Base-by-base conservation (phyloP, 2,888 invertebrate genomes). In the Villa cingulata region DNA sequence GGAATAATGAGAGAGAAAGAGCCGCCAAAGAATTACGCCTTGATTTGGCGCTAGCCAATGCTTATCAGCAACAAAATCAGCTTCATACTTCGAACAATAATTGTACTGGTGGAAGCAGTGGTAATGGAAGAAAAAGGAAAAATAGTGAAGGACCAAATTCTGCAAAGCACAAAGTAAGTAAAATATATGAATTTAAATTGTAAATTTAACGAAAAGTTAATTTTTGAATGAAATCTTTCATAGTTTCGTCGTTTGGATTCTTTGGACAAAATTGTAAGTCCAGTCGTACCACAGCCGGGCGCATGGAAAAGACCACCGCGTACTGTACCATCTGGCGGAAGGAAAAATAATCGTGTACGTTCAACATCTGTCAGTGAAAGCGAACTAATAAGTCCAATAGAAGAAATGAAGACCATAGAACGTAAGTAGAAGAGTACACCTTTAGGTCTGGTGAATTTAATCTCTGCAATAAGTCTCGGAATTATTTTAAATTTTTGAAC, bases 231-330 rank as follows among this genome's bases (percentile, higher is more conserved):
- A 34, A n/a, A 44, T n/a, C 4, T 34, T 37, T 46, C 41, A 42
- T 76, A 79, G 61, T 67, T 80, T 53, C 75, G 83, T 43, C 78
- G 85, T 45, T 72, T 81, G 65, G 83, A 84, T 58, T 75, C 77
- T 0, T 77, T 86, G 70, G 90, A 90, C 65, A 89, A 88, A 69
- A 91, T 91, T 56, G 91, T 91, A 15, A 90, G 89, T 61, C 91
- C 90, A 1, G 91, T 90, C 34, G 83, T 90, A 49, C 89, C 88
- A 10, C 90, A 90, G 63, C 89, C 89, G 0, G 88, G 88, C 3
- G 81, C 85, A 0, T 86, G 86, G 86, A 86, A 84, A 67, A 72
- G 81, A 23, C 70, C 71, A 7, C 65, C 63, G 53, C 69, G 67
- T 57, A 56, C 59, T n/a, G 63, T 63, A 19, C 63, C 68, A 6